phyloP scores from a whole-genome alignment of 1,140 invertebrate species.

The Drosophila micromelanica region DNA sequence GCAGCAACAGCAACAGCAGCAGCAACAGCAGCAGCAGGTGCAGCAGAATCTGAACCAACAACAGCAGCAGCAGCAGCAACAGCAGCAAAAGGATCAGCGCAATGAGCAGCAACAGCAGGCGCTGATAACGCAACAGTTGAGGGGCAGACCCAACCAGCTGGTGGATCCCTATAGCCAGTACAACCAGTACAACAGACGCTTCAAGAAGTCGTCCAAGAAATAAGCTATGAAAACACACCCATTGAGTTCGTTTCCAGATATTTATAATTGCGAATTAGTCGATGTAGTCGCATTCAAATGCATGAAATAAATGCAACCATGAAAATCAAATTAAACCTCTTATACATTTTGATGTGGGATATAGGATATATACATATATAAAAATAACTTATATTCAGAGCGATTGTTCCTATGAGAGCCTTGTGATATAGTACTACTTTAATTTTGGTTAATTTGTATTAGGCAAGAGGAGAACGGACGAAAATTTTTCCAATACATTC shows the following conservation, averaged over 20 bases:
- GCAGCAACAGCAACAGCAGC: slow-evolving; percentile 59
- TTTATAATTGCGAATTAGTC: slow-evolving; percentile 53
- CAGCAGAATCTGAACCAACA: slow-evolving; percentile 52
- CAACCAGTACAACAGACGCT: slow-evolving; percentile 72
- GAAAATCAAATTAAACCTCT: slow-evolving; percentile 36
- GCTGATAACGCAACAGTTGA: slow-evolving; percentile 71
- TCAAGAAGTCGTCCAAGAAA: slow-evolving; percentile 71
- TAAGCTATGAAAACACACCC: slow-evolving; percentile 7
- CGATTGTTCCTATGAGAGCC: no score
- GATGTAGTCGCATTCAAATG: slow-evolving; percentile 67
- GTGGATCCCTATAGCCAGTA: slow-evolving; percentile 67
- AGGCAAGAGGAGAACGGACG: no score
- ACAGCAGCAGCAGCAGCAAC: slow-evolving; percentile 57
- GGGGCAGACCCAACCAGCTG: slow-evolving; percentile 73
- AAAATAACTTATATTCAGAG: no score
- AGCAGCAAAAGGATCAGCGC: slow-evolving; percentile 63
- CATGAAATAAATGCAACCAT: slow-evolving; percentile 79
- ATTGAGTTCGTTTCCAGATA: slow-evolving; percentile 8
- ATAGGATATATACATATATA: no score
- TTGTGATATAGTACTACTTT: no score
- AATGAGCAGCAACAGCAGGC: slow-evolving; percentile 77
- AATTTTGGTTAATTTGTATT: no score
- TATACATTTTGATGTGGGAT: no score
- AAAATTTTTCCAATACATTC: no score
- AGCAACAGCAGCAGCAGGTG: slow-evolving; percentile 46